Evolutionary conservation across 2,888 invertebrate genomes (phyloP), one percentile per base, ranked within the genome.

Genomic region (Alentia gelatinosa): DNA sequence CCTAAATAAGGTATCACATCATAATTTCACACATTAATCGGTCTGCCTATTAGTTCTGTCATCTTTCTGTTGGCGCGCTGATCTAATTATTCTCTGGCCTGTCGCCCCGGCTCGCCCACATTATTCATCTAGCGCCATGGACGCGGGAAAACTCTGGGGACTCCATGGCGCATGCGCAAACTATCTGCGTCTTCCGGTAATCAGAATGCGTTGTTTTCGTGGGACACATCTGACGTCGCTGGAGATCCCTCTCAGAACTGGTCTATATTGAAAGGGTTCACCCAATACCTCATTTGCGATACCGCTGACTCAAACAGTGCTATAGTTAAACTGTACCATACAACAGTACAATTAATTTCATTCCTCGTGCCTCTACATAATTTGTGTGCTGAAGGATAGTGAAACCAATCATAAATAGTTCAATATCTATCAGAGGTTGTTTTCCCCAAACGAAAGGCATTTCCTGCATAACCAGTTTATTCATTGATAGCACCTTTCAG

Each of bases 11-110:
- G 86, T 86, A 86, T 86, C 50, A 86, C 86, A 47, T 86, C 86
- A 86, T 86, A 42, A 86, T 86, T 86, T 86, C 86, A 86, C 86
- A 86, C 86, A 86, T 86, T 86, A 86, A 86, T 86, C 50, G 47
- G 47, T 33, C 15, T 33, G 3, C 30, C 86, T 86, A 86, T 86
- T 86, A 86, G 86, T 47, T 86, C 86, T 86, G 86, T 86, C 86
- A 86, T 86, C 86, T 86, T 30, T 50, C 86, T 86, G 47, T 86
- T 86, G 47, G 15, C 26, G 86, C 86, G 19, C 86, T 86, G 86
- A 86, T 86, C 86, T 86, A 86, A 86, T 86, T 86, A 86, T 50
- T 47, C 86, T 50, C 33, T 35, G 47, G 47, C 86, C 86, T 86
- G 86, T 86, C 86, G 86, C 47, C 35, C 50, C 86, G 42, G 23